phyloP scores from a whole-genome alignment of 2,797 vertebrate genomes.

The Hapalemur alaotrensis region DNA sequence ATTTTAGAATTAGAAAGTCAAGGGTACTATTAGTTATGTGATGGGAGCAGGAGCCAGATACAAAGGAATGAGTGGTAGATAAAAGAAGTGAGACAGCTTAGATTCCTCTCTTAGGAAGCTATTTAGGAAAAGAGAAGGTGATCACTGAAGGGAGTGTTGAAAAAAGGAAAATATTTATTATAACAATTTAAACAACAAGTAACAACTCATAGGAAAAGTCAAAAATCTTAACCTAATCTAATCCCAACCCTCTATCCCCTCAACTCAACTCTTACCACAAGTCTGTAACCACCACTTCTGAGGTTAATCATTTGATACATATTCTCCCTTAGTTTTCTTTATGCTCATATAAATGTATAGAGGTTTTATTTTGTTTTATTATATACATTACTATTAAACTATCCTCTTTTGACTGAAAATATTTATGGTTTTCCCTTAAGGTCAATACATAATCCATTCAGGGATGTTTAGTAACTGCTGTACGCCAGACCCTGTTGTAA shows the following conservation, averaged over 20 bases:
- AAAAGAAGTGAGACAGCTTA: not conserved
- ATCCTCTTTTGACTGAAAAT: not conserved
- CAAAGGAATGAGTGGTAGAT: not conserved
- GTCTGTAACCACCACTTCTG: not conserved
- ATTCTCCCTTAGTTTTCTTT: not conserved
- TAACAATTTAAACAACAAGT: not conserved
- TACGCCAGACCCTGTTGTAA: not conserved
- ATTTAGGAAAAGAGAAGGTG: not conserved
- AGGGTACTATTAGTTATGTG: not conserved
- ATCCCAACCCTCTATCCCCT: not conserved
- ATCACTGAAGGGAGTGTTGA: not conserved
- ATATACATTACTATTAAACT: not conserved
- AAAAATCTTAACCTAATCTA: not conserved
- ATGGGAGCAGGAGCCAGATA: not conserved
- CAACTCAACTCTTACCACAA: not conserved
- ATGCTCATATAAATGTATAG: not conserved
- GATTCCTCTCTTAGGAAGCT: not conserved
- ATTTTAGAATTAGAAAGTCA: conserved; percentile 25
- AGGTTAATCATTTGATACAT: not conserved
- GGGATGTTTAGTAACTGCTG: not conserved
- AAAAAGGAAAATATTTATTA: not conserved
- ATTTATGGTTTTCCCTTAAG: not conserved
- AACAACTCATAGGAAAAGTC: not conserved
- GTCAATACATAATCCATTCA: not conserved
- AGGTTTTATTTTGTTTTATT: not conserved